phyloP scores from a whole-genome alignment of 2,888 invertebrate genomes.

The Troilus luridus region DNA sequence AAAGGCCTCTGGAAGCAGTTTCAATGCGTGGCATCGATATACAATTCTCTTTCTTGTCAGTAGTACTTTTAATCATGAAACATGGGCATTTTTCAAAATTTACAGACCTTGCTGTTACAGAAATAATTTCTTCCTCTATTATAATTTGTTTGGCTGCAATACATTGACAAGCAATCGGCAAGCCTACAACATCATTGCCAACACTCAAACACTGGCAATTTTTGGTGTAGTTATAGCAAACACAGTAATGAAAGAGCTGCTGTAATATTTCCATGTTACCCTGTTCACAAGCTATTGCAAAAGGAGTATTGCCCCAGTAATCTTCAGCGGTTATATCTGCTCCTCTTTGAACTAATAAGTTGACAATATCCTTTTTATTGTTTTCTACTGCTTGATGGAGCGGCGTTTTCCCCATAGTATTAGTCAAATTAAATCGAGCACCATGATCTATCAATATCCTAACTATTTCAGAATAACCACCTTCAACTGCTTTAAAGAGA shows the following conservation, averaged over 20 bases:
- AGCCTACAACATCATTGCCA: conserved; percentile 30
- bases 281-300: conserved; percentile 22
- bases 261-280: conserved; percentile 44
- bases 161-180: conserved; percentile 23
- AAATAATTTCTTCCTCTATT: neutral
- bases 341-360: conserved; percentile 41
- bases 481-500: conserved; percentile 42
- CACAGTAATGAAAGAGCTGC: conserved; percentile 18
- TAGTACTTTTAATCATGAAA: conserved; percentile 1
- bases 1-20: conserved; percentile 2
- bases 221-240: conserved; percentile 31
- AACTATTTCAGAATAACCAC: conserved; percentile 33
- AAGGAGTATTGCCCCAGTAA: conserved; percentile 11
- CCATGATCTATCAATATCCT: conserved; percentile 30
- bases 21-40: neutral
- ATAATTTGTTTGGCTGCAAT: conserved; percentile 15
- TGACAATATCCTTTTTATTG: conserved; percentile 22
- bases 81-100: conserved; percentile 28
- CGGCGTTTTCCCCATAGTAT: conserved; percentile 20
- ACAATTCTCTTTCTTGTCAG: neutral
- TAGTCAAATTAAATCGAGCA: conserved; percentile 30
- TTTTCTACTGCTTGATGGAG: conserved; percentile 19
- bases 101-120: neutral
- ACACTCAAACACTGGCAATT: conserved; percentile 24
- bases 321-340: conserved; percentile 12